Percentiles rank a stretch among this genome's conserved stretches.
phyloP scores from a whole-genome alignment of 2,113 vertebrate species.

The Pogona vitticeps region DNA sequence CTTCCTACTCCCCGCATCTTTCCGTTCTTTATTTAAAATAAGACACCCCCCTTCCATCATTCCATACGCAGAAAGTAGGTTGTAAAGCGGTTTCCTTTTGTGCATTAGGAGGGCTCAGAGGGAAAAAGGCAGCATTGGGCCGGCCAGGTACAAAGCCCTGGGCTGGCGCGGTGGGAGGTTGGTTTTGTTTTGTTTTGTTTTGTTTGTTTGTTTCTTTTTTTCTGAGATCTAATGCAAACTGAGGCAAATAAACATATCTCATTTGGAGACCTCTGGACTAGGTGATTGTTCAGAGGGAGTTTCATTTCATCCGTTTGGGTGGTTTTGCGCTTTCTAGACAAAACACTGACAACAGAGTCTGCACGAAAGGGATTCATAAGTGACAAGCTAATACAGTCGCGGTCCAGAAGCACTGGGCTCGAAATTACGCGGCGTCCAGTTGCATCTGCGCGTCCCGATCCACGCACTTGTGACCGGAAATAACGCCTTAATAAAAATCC shows the following conservation, averaged over 20 bases:
- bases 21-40: not conserved
- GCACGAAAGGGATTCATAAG: not conserved
- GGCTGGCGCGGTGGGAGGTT: not conserved
- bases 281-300: not conserved
- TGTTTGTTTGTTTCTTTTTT: too few relatives aligned
- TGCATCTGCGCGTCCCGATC: not conserved
- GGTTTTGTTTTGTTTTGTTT: not conserved
- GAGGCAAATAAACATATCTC: too few relatives aligned
- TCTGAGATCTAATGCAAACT: too few relatives aligned
- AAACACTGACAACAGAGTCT: not conserved
- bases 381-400: not conserved
- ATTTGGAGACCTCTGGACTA: too few relatives aligned
- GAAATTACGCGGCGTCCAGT: not conserved
- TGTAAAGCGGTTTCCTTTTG: not conserved
- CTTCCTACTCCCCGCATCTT: not conserved
- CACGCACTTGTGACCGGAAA: not conserved
- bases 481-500: not conserved
- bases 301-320: not conserved
- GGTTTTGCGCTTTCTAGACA: not conserved
- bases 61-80: not conserved
- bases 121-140: too few relatives aligned
- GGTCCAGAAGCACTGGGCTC: not conserved
- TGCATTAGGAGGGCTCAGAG: not conserved
- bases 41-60: not conserved
- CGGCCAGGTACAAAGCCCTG: too few relatives aligned